Conservation (phyloP, 2,797 vertebrate genomes). For the Pipistrellus nathusii region DNA sequence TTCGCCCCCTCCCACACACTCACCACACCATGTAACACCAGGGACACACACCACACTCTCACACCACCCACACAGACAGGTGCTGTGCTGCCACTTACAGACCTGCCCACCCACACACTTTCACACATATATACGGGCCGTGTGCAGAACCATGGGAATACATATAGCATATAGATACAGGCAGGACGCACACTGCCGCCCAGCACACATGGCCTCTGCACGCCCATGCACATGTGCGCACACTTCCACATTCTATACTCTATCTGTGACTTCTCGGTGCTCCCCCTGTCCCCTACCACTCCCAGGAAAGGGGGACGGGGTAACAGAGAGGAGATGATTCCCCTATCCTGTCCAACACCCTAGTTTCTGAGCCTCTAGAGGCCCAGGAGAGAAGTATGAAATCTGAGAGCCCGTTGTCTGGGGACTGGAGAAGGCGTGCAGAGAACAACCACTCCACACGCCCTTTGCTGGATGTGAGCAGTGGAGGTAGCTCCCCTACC, state of each 20-base stretch:
- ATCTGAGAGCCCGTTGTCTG: background rate
- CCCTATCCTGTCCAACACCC: background rate
- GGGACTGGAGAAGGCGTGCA: background rate
- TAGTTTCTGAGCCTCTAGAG: background rate
- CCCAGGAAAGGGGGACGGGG: background rate
- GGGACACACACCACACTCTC: slow-evolving; percentile 63
- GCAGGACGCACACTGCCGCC: background rate
- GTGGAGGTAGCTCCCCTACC: background rate
- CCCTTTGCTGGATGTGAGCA: background rate
- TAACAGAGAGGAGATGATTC: background rate
- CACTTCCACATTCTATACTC: background rate
- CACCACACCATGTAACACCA: slow-evolving; percentile 45
- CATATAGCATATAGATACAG: slow-evolving; percentile 42
- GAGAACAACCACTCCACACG: background rate
- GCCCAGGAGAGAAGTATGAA: background rate
- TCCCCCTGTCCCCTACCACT: accelerated
- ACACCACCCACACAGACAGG: slow-evolving; percentile 76
- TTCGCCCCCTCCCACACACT: slow-evolving; percentile 64
- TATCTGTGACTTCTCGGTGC: background rate
- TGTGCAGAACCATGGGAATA: slow-evolving; percentile 2
- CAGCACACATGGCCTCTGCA: background rate
- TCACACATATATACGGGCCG: slow-evolving; percentile 60
- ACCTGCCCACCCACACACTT: slow-evolving; percentile 78
- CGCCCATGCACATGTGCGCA: background rate
- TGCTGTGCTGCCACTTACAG: slow-evolving; percentile 63